These are phyloP conservation scores for Colostygia pectinataria DNA, from an alignment of 2,888 invertebrate genomes.

Conservation along the genomic window DNA sequence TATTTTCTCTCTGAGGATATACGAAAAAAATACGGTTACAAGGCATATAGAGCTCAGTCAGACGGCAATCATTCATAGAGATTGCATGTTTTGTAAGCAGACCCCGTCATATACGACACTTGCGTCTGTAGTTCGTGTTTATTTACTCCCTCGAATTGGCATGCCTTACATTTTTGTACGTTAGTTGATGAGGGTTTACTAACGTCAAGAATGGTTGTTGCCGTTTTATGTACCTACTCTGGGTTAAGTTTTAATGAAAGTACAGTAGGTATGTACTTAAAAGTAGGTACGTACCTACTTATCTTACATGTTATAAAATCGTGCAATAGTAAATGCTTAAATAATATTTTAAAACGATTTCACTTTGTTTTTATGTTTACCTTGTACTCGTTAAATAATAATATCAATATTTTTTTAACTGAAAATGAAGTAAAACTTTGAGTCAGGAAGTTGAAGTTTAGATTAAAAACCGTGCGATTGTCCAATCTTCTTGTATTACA, in stretches of 20 bases:
- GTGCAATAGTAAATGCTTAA: no score
- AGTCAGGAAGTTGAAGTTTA: constrained; percentile 4
- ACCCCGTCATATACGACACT: constrained; percentile 58
- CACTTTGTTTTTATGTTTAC: no score
- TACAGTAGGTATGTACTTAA: no score
- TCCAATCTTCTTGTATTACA: constrained; percentile 56
- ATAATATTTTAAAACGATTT: no score
- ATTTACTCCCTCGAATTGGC: constrained; percentile 57
- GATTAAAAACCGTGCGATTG: constrained; percentile 1
- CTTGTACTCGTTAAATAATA: no score
- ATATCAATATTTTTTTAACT: neutral
- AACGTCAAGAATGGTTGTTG: constrained; percentile 31
- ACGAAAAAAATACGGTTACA: constrained; percentile 61
- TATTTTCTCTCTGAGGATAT: constrained; percentile 55
- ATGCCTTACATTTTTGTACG: constrained; percentile 44
- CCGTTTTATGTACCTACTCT: no score
- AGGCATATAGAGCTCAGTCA: constrained; percentile 63
- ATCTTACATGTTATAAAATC: no score
- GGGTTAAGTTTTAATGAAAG: no score
- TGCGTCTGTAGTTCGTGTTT: constrained; percentile 63
- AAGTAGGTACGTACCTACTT: neutral
- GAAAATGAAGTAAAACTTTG: constrained; percentile 1
- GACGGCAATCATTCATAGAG: constrained; percentile 68
- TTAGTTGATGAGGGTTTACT: constrained; percentile 37
- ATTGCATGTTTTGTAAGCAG: constrained; percentile 71